Percentiles rank a stretch among this genome's conserved stretches.
These are phyloP conservation scores for Lumbricus terrestris DNA, from an alignment of 2,888 invertebrate genomes.

Conservation along the genomic window DNA sequence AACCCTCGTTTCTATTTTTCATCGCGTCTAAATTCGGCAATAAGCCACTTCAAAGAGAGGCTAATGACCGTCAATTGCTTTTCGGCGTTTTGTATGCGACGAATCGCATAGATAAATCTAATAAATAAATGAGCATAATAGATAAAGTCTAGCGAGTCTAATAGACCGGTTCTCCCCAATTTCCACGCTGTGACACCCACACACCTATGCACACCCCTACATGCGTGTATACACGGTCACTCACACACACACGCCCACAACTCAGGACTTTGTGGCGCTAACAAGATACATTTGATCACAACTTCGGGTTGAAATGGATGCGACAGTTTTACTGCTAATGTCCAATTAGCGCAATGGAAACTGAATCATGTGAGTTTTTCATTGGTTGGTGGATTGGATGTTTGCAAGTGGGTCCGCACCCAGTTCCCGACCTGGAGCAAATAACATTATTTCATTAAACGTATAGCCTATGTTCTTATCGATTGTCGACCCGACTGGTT, in stretches of 20 bases:
- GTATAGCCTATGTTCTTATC: neutral
- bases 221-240: too few relatives aligned
- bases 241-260: neutral
- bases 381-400: too few relatives aligned
- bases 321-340: neutral
- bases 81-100: constrained; percentile 3
- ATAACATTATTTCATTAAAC: neutral
- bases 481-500: neutral
- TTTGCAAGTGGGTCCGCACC: neutral
- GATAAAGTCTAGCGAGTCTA: neutral
- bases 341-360: neutral
- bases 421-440: neutral
- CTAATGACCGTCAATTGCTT: neutral
- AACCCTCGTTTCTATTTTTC: neutral
- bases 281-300: neutral
- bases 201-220: too few relatives aligned
- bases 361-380: neutral
- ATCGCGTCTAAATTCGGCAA: neutral
- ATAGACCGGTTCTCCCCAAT: neutral
- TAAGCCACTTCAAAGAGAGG: neutral
- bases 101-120: neutral
- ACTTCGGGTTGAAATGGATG: neutral
- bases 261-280: neutral
- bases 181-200: neutral
- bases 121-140: neutral